These are phyloP conservation scores for Petromus typicus DNA, from an alignment of 2,113 vertebrate species.

Conservation along the genomic window DNA sequence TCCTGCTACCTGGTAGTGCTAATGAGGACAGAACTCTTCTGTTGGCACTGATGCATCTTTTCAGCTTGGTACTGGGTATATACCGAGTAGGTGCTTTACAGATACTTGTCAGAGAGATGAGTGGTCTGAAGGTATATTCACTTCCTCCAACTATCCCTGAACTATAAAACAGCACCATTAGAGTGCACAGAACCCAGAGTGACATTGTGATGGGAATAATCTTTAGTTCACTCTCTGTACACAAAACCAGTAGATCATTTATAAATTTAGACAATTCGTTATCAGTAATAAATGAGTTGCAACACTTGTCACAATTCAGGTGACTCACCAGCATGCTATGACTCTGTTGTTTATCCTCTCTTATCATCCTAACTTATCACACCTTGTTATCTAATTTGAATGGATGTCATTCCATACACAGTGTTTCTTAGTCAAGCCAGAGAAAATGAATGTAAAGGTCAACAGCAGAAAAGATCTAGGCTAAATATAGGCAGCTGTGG, in stretches of 20 bases:
- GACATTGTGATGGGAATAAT: background rate
- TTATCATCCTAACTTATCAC: background rate
- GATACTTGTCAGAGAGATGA: background rate
- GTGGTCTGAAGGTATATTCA: background rate
- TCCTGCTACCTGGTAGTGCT: background rate
- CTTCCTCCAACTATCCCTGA: fast-evolving
- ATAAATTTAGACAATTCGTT: background rate
- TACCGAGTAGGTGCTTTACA: background rate
- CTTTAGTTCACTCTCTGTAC: background rate
- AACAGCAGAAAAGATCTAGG: constrained; percentile 1
- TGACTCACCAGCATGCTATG: constrained; percentile 3
- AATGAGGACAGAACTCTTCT: background rate
- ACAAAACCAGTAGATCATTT: background rate
- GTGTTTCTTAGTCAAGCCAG: background rate
- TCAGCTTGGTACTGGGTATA: background rate
- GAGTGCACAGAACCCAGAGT: background rate
- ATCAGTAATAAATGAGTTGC: background rate
- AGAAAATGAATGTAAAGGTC: background rate
- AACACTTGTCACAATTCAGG: background rate
- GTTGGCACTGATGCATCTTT: background rate
- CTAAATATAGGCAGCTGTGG: background rate
- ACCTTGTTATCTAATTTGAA: background rate
- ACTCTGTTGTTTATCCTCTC: background rate
- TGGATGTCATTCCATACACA: background rate
- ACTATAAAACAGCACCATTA: fast-evolving